Evolutionary conservation across 1,140 invertebrate genomes (phyloP), one percentile per base, ranked within the genome.

Genomic region (Trichonephila clavipes): DNA sequence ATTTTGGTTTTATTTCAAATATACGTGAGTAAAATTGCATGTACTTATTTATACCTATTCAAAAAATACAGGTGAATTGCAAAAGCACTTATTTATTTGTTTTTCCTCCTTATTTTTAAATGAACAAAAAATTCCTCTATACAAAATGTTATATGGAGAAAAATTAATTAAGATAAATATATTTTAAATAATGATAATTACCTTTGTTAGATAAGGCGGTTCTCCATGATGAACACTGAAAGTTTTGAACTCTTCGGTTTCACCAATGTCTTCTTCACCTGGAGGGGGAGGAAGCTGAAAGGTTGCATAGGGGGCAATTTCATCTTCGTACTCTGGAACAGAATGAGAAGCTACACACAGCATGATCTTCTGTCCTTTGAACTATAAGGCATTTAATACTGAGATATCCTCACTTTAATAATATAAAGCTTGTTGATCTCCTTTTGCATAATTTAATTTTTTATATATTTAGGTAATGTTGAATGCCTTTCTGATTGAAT

Each of bases 281-380:
- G 94, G 89, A 24, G 95, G 90, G 19, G 88, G 94, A 58, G 94
- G 94, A 34, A 95, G 88, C 58, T 93, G 92, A 81, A 95, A 95
- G 51, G 95, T 95, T 34, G 95, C 95, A 92, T 95, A 95, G 24
- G 95, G 95, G 8, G 95, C 94, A n/a, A 95, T 94, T 87, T 95
- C 95, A 72, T 95, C 94, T 14, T 94, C 93, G 66, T 94, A 94
- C 28, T 94, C 94, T 86, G 92, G 93, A 85, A 94, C 93, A 94
- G 93, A 94, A 90, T 94, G 93, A 59, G 93, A 94, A 34, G 93
- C 93, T 94, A 85, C 88, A 90, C 72, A 69, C 93, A 94, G 83
- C 44, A 85, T 61, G 44, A 85, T 58, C 59, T 85, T 85, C 83
- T 28, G 44, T n/a, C 44, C 59, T 85, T 85, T 85, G 83, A 59